Evolutionary conservation across 64 coral and sea anemone species (phyloP), one percentile per base, ranked within the genome.

Genomic region (Cladopsammia gracilis): DNA sequence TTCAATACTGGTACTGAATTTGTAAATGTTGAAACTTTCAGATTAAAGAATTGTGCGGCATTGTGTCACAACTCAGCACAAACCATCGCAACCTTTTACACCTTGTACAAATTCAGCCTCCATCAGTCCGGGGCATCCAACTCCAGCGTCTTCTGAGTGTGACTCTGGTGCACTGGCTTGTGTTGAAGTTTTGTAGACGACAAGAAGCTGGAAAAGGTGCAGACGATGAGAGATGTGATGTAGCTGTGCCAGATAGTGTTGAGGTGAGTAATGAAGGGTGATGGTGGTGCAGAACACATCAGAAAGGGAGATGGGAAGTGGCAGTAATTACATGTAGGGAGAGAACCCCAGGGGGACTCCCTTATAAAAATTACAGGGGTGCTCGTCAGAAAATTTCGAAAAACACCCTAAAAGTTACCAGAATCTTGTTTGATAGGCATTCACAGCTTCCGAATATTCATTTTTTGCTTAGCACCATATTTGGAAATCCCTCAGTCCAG

Each of bases 21-120:
- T 34, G 34, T 34, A 34, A 34, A 16, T 82, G 24, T 71, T 79
- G 72, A 18, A 24, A 70, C 60, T 77, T 87, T 62, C 73, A 95
- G 93, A 79, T 95, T 43, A 85, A 91, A 83, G 79, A 91, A 60
- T 66, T 95, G 67, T 95, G 93, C 50, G 62, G 75, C 26, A 91
- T 95, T 59, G 48, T 95, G 45, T 48, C 48, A 59, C 25, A 25
- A 13, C 49, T 97, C 53, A 97, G 92, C 58, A 94, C 92, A 10
- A 53, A 76, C 46, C 96, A 93, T 54, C 70, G 82, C 20, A 80
- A 94, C 24, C 70, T 97, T 6, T 53, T 97, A 20, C 88, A 97
- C 59, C 78, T 97, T 42, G 68, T 87, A 0, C 80, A 97, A 12
- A 45, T 94, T 58, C 77, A 89, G 56, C 96, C 96, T 58, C 83